phyloP scores from a whole-genome alignment of 2,797 vertebrate species.

The Diglossa cyanea region DNA sequence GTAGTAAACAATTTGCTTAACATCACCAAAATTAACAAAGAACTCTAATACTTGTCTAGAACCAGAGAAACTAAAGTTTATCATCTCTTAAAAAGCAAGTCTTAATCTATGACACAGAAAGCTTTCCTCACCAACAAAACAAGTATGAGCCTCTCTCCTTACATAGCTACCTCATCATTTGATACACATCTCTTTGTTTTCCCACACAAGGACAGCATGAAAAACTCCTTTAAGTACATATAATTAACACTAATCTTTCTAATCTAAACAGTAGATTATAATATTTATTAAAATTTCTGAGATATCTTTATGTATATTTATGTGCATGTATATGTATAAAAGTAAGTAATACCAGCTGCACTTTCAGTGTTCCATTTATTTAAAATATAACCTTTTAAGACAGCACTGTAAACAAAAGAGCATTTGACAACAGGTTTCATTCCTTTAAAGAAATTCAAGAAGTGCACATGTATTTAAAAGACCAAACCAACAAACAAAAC shows the following conservation, averaged over 20 bases:
- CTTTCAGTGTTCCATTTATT: not conserved
- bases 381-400: not conserved
- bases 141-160: not conserved
- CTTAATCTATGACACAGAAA: not conserved
- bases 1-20: not conserved
- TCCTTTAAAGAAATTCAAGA: not conserved
- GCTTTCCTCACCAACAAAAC: not conserved
- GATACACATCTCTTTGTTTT: not conserved
- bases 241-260: not conserved
- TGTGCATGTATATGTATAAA: not conserved
- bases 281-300: not conserved
- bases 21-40: not conserved
- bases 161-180: not conserved
- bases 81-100: not conserved
- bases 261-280: not conserved
- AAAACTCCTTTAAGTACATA: not conserved
- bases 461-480: not conserved
- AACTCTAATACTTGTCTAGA: not conserved
- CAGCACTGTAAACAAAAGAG: not conserved
- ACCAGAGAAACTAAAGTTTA: not conserved
- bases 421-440: not conserved
- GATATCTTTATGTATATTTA: not conserved
- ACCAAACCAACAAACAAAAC: not conserved
- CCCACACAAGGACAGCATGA: not conserved
- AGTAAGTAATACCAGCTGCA: not conserved